A percentile compares a stretch with the other conserved stretches of the same genome.
phyloP scores from a whole-genome alignment of 2,797 vertebrate genomes.

The Acrossocheilus wenchowensis region DNA sequence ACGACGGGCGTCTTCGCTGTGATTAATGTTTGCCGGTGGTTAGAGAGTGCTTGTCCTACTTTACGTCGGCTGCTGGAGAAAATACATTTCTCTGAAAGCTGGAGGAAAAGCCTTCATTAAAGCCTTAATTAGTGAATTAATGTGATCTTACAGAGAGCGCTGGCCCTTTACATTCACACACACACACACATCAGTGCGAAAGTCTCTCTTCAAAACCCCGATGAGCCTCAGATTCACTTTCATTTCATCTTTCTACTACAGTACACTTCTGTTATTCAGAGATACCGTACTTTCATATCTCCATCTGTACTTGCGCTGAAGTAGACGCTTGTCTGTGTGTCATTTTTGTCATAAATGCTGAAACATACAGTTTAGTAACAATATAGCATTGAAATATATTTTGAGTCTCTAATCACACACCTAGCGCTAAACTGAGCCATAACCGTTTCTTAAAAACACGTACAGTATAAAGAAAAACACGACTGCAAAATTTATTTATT shows the following conservation, averaged over 20 bases:
- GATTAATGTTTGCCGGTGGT: constrained; percentile 21
- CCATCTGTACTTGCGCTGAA: not conserved
- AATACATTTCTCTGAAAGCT: constrained; percentile 1
- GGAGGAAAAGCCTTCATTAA: constrained; percentile 6
- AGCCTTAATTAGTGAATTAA: constrained; percentile 38
- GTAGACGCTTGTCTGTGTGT: too few species aligned
- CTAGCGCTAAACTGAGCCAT: not conserved
- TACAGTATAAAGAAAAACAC: too few species aligned
- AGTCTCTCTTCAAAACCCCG: not conserved
- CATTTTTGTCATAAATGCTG: not conserved
- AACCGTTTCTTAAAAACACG: not conserved
- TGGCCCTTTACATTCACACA: not conserved
- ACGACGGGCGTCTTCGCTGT: not conserved
- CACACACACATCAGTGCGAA: not conserved
- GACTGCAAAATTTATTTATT: too few species aligned
- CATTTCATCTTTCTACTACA: not conserved
- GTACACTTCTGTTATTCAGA: not conserved
- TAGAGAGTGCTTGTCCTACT: not conserved
- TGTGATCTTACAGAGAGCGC: not conserved
- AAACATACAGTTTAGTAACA: not conserved
- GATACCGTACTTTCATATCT: not conserved
- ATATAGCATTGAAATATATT: not conserved
- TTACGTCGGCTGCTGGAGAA: not conserved
- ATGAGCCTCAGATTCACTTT: not conserved
- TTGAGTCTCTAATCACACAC: not conserved